Percentiles rank a stretch among this genome's conserved stretches.
These are phyloP conservation scores for Tipula unca DNA, from an alignment of 2,888 invertebrate species.

Conservation along the genomic window DNA sequence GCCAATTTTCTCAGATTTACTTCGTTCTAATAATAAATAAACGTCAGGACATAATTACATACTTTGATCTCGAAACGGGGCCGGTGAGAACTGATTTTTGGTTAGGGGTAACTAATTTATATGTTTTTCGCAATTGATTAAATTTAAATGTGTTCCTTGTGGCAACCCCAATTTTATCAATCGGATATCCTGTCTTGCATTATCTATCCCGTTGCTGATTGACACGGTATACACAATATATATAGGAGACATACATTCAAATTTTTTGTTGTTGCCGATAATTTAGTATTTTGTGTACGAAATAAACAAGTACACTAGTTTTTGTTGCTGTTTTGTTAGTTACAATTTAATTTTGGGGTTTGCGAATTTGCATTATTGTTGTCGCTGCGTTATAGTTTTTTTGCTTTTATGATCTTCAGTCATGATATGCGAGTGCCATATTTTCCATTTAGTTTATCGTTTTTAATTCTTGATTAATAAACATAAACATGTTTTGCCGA, in stretches of 20 bases:
- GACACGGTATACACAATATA: not conserved
- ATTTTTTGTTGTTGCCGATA: not conserved
- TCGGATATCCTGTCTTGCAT: not conserved
- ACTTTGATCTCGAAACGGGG: too few relatives aligned
- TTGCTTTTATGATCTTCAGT: not conserved
- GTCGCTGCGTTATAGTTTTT: not conserved
- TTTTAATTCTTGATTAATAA: constrained; percentile 14
- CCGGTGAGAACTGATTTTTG: too few relatives aligned
- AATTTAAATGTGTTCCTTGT: too few relatives aligned
- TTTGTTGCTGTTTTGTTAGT: not conserved
- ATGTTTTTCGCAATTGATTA: too few relatives aligned
- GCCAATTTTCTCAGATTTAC: too few relatives aligned
- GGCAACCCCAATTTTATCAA: not conserved
- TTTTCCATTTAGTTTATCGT: constrained; percentile 14
- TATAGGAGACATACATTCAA: not conserved
- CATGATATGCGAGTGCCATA: constrained; percentile 15
- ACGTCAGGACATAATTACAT: too few relatives aligned
- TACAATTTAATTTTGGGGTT: constrained; percentile 3
- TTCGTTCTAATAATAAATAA: too few relatives aligned
- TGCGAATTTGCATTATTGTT: not conserved
- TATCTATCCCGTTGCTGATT: not conserved
- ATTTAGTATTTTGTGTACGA: not conserved
- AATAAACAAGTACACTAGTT: not conserved
- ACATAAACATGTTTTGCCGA: not conserved
- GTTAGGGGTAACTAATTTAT: too few relatives aligned